Percentiles rank a stretch among this genome's conserved stretches.
phyloP scores from a whole-genome alignment of 2,888 invertebrate genomes.

The Phengaris alcon region DNA sequence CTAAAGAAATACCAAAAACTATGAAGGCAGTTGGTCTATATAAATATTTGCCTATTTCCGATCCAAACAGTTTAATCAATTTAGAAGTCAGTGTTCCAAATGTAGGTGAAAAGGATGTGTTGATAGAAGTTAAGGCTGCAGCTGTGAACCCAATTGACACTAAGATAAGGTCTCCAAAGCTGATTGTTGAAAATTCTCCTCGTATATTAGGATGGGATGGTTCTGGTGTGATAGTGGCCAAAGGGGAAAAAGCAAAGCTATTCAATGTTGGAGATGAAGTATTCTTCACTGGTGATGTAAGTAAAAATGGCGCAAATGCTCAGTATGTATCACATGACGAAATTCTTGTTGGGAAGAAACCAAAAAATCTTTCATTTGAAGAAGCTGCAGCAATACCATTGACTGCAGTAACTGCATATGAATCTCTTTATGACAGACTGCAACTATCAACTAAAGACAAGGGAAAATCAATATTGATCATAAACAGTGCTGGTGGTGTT shows the following conservation, averaged over 20 bases:
- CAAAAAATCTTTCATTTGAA: slow-evolving; percentile 61
- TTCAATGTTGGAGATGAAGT: slow-evolving; percentile 66
- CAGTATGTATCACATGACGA: slow-evolving; percentile 63
- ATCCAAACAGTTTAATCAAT: slow-evolving; percentile 60
- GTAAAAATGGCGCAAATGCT: slow-evolving; percentile 62
- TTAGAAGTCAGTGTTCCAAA: slow-evolving; percentile 58
- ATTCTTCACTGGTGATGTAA: slow-evolving; percentile 60
- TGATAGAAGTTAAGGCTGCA: slow-evolving; percentile 66
- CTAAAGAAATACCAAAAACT: slow-evolving; percentile 52
- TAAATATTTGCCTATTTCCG: slow-evolving; percentile 64
- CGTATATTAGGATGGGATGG: slow-evolving; percentile 69
- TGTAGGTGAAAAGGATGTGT: slow-evolving; percentile 52
- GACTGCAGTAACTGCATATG: slow-evolving; percentile 61
- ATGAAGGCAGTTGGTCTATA: slow-evolving; percentile 70
- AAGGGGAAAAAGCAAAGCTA: slow-evolving; percentile 50
- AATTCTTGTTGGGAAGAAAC: slow-evolving; percentile 57
- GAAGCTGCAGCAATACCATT: slow-evolving; percentile 70
- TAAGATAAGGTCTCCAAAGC: slow-evolving; percentile 62
- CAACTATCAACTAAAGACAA: slow-evolving; percentile 60
- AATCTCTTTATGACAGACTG: slow-evolving; percentile 60
- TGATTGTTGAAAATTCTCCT: slow-evolving; percentile 52
- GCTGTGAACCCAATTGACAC: slow-evolving; percentile 68
- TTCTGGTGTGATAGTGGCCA: slow-evolving; percentile 59
- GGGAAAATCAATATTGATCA: slow-evolving; percentile 60
- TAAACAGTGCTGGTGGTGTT: slow-evolving; percentile 70